Conservation (phyloP, 2,888 invertebrate genomes). For the Drosophila incognita region DNA sequence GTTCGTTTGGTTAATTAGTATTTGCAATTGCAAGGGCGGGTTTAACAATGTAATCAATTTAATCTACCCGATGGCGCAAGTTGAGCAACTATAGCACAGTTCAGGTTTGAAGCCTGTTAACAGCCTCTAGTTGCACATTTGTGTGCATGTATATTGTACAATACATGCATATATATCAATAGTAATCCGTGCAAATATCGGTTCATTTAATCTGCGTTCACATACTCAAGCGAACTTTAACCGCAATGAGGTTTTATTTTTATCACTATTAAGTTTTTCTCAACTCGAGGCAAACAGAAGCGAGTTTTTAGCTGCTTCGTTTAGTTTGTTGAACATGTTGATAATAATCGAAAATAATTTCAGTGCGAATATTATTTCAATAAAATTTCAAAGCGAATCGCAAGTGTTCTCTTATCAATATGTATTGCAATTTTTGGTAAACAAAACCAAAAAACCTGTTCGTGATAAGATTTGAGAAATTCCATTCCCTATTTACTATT, state of each 20-base stretch:
- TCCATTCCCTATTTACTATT: constrained; percentile 16
- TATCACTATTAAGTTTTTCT: constrained; percentile 17
- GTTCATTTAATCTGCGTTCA: constrained; percentile 40
- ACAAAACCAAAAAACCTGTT: constrained; percentile 16
- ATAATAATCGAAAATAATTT: constrained; percentile 11
- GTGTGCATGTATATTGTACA: too few species aligned
- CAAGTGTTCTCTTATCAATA: constrained; percentile 44
- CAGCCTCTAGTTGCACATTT: constrained; percentile 14
- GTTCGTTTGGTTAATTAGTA: constrained; percentile 2
- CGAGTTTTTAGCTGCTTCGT: constrained; percentile 17
- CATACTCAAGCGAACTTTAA: constrained; percentile 54
- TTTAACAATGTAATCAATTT: constrained; percentile 14
- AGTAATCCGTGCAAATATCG: constrained; percentile 40
- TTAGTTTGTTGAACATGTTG: constrained; percentile 18
- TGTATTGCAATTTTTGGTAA: constrained; percentile 36
- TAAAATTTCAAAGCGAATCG: constrained; percentile 26
- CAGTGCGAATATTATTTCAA: neutral
- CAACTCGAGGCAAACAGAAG: constrained; percentile 12
- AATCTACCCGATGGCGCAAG: constrained; percentile 20
- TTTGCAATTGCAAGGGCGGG: constrained; percentile 35
- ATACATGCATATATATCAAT: neutral
- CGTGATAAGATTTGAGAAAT: constrained; percentile 53
- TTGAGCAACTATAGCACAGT: constrained; percentile 31
- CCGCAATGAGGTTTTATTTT: constrained; percentile 32
- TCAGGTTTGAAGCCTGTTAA: constrained; percentile 27